Percentiles rank a stretch among this genome's conserved stretches.
Conservation (phyloP, 2,113 vertebrate species). For the Coturnix japonica region DNA sequence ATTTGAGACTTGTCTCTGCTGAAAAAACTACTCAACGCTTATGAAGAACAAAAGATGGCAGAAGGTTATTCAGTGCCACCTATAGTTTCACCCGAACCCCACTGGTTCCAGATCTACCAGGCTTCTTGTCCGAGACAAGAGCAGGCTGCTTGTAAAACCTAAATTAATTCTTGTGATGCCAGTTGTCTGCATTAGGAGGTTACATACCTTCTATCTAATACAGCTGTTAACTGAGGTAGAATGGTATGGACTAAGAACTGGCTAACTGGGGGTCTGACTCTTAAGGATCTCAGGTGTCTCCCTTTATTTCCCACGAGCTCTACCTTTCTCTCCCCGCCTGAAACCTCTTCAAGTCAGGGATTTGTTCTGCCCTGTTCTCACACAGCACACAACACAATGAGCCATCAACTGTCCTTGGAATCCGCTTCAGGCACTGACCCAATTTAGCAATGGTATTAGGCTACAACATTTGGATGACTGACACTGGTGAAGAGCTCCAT, state of each 20-base stretch:
- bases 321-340: neutral
- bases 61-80: neutral
- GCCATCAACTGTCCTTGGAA: neutral
- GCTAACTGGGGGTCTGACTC: neutral
- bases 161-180: neutral
- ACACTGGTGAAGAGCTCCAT: neutral
- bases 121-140: neutral
- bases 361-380: neutral
- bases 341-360: neutral
- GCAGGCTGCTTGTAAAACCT: neutral
- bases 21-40: conserved; percentile 31
- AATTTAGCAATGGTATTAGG: neutral
- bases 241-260: neutral
- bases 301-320: neutral
- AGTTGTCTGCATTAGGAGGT: neutral
- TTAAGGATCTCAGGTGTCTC: neutral
- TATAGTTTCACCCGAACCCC: conserved; percentile 49
- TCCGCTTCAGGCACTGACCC: neutral
- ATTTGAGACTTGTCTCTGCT: conserved; percentile 6
- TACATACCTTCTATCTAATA: neutral
- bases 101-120: conserved; percentile 20
- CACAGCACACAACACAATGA: neutral
- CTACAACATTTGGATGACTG: neutral
- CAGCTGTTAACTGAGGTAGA: neutral
- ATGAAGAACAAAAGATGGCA: conserved; percentile 21